Conservation (phyloP, 2,888 invertebrate species). For the Seira sanloemensis region DNA sequence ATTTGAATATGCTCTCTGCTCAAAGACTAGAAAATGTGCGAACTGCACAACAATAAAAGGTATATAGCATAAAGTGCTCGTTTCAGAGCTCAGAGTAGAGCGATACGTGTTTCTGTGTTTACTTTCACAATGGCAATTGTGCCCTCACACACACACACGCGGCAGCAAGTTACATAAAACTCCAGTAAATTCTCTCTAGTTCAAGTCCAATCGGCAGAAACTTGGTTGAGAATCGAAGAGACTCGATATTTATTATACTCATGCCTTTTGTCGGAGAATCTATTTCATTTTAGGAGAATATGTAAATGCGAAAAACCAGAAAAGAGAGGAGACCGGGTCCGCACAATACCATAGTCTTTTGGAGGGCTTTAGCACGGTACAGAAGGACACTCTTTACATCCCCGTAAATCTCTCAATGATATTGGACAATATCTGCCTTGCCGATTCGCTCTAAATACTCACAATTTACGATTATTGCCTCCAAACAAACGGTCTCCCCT, state of each 20-base stretch:
- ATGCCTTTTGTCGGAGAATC: too few species aligned
- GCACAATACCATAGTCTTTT: too few species aligned
- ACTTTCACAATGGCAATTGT: too few species aligned
- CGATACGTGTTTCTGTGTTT: too few species aligned
- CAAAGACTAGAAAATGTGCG: conserved; percentile 7
- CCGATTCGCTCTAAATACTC: conserved; percentile 65
- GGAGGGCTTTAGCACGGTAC: conserved; percentile 5
- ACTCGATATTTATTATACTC: too few species aligned
- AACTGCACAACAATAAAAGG: conserved; percentile 8
- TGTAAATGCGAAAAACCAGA: conserved; percentile 1
- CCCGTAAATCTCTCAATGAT: conserved; percentile 59
- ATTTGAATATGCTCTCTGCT: conserved; percentile 31
- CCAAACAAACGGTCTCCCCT: not conserved
- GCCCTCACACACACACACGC: not conserved
- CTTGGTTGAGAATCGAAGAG: too few species aligned
- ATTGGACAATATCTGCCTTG: conserved; percentile 60
- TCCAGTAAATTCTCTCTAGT: not conserved
- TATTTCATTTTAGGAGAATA: not conserved
- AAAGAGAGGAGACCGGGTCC: not conserved
- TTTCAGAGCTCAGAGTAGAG: not conserved
- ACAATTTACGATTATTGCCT: conserved; percentile 65
- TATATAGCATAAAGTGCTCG: not conserved
- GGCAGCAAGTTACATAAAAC: not conserved
- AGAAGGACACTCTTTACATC: conserved; percentile 52
- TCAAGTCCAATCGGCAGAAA: conserved; percentile 2